phyloP scores from a whole-genome alignment of 2,888 invertebrate species.

The Itoplectis maculator region DNA sequence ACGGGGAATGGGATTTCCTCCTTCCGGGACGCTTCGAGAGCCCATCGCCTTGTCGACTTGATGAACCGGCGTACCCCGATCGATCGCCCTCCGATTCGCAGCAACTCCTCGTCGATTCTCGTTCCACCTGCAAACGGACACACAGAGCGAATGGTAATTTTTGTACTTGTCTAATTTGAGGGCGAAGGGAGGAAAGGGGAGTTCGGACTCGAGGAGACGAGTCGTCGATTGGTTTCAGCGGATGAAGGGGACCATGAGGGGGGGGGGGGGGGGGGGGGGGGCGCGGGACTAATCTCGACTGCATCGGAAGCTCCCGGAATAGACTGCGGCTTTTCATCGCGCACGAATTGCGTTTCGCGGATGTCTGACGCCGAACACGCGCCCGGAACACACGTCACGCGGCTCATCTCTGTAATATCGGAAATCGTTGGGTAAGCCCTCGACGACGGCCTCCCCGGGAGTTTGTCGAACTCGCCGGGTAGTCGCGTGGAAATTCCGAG shows the following conservation, averaged over 20 bases:
- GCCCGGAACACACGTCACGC: neutral
- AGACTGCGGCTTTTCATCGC: slow-evolving; percentile 24
- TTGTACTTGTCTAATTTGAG: slow-evolving; percentile 43
- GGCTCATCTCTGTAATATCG: slow-evolving; percentile 53
- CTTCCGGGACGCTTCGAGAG: slow-evolving; percentile 26
- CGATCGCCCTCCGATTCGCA: slow-evolving; percentile 35
- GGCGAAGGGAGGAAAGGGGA: neutral
- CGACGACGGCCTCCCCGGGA: neutral
- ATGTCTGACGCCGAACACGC: neutral
- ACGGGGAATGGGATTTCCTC: slow-evolving; percentile 25
- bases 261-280: neutral
- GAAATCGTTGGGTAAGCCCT: slow-evolving; percentile 61
- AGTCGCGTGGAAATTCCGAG: neutral
- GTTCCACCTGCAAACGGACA: neutral
- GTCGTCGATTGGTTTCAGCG: slow-evolving; percentile 13
- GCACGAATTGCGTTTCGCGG: neutral
- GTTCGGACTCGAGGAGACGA: no score
- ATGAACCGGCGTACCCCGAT: slow-evolving; percentile 42
- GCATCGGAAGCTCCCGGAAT: neutral
- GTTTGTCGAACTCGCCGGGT: slow-evolving; percentile 58
- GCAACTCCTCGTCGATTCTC: slow-evolving; percentile 6
- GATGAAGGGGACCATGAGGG: no score
- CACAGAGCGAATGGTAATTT: slow-evolving; percentile 15
- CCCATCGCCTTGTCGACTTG: slow-evolving; percentile 35
- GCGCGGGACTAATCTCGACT: slow-evolving; percentile 17